Conservation (phyloP, 2,113 vertebrate species). For the Hippoglossus stenolepis region DNA sequence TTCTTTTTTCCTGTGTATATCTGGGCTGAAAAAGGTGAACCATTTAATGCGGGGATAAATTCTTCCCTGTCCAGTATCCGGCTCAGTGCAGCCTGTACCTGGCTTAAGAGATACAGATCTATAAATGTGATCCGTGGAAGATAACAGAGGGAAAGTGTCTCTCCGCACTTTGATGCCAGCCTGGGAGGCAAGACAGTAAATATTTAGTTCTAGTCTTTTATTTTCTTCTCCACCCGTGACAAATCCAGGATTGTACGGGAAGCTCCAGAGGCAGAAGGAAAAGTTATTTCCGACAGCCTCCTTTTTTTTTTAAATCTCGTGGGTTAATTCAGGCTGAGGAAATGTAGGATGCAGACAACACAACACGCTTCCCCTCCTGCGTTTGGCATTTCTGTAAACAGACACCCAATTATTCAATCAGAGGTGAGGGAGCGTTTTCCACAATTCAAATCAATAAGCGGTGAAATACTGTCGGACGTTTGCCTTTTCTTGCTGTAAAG, state of each 20-base stretch:
- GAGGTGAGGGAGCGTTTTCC: slow-evolving; percentile 32
- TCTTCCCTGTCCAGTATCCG: slow-evolving; percentile 1
- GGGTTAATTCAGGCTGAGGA: slow-evolving; percentile 26
- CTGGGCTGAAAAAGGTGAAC: slow-evolving; percentile 14
- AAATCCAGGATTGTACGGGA: slow-evolving; percentile 13
- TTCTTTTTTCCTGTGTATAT: slow-evolving; percentile 23
- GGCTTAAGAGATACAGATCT: slow-evolving; percentile 19
- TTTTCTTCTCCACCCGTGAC: slow-evolving; percentile 13
- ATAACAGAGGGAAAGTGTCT: not conserved
- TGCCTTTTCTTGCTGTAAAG: slow-evolving; percentile 23
- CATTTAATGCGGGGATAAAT: slow-evolving; percentile 7
- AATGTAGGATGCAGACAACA: slow-evolving; percentile 30
- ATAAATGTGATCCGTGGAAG: slow-evolving; percentile 30
- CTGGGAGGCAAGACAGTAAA: slow-evolving; percentile 39
- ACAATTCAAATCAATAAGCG: slow-evolving; percentile 37
- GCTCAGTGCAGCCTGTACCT: slow-evolving; percentile 14
- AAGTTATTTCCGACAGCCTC: slow-evolving; percentile 24
- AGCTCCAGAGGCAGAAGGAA: slow-evolving; percentile 15
- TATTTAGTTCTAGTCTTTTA: slow-evolving; percentile 36
- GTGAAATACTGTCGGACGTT: slow-evolving; percentile 33
- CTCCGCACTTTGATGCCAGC: slow-evolving; percentile 43
- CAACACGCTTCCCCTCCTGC: not conserved
- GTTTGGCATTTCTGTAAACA: slow-evolving; percentile 51
- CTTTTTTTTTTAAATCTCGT: slow-evolving; percentile 23
- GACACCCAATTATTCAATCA: slow-evolving; percentile 40